These are phyloP conservation scores for Babyrousa celebensis DNA, from an alignment of 2,797 vertebrate genomes.

Conservation along the genomic window DNA sequence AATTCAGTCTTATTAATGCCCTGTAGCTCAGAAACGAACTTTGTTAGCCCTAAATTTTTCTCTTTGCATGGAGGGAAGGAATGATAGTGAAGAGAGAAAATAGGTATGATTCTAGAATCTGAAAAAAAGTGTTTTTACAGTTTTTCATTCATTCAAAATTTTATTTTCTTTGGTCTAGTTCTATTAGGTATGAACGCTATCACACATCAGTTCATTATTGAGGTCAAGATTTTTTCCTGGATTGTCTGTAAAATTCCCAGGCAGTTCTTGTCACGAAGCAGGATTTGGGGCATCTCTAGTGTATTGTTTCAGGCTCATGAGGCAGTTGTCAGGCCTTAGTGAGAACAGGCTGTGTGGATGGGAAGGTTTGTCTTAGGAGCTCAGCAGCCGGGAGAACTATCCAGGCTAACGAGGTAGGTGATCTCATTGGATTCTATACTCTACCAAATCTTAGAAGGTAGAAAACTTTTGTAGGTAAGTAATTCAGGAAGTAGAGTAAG, in stretches of 20 bases:
- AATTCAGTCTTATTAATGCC: constrained; percentile 18
- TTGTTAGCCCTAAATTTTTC: not conserved
- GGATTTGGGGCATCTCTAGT: not conserved
- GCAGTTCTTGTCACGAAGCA: not conserved
- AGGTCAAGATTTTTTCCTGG: not conserved
- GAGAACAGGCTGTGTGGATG: not conserved
- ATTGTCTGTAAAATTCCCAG: constrained; percentile 10
- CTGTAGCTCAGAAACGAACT: constrained; percentile 16
- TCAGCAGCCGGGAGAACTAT: not conserved
- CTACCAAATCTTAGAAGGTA: not conserved
- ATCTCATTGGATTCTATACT: not conserved
- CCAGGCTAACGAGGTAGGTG: not conserved
- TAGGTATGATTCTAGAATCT: constrained; percentile 24
- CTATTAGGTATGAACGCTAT: not conserved
- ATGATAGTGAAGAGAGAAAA: not conserved
- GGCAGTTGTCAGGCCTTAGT: not conserved
- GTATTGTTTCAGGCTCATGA: constrained; percentile 5
- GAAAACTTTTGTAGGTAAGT: not conserved
- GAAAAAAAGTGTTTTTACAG: not conserved
- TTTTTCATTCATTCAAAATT: not conserved
- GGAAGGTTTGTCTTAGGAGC: constrained; percentile 23
- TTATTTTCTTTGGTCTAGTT: constrained; percentile 40
- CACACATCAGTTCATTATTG: constrained; percentile 36
- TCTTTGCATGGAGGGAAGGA: constrained; percentile 10
- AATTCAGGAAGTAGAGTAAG: not conserved